Percentiles rank a stretch among this genome's conserved stretches.
Conservation (phyloP, 2,113 vertebrate genomes). For the Hipposideros armiger region DNA sequence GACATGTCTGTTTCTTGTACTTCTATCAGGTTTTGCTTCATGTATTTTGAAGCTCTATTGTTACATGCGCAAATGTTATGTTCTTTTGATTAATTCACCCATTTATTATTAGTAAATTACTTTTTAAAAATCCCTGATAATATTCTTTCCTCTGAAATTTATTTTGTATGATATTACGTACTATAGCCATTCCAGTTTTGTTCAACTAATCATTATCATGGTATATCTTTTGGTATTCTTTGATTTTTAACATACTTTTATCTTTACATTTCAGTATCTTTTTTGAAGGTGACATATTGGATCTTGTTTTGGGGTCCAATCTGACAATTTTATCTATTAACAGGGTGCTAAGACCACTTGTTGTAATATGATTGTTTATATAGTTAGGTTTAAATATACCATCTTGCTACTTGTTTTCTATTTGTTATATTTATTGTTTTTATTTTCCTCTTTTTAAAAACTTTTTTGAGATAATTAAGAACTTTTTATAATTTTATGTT, state of each 20-base stretch:
- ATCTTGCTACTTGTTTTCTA: background rate
- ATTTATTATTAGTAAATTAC: background rate
- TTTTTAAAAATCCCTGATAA: background rate
- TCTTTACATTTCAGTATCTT: background rate
- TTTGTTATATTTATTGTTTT: background rate
- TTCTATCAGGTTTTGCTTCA: background rate
- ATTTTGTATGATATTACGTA: background rate
- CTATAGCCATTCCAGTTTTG: background rate
- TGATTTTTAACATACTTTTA: background rate
- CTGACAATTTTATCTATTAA: background rate
- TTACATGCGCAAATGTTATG: background rate
- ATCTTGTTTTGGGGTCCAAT: background rate
- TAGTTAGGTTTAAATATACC: background rate
- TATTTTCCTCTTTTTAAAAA: background rate
- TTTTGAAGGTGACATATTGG: background rate
- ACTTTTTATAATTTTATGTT: background rate
- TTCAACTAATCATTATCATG: background rate
- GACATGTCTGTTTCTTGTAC: background rate
- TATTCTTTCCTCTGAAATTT: background rate
- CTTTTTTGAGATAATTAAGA: background rate
- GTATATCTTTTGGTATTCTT: background rate
- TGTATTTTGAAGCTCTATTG: background rate
- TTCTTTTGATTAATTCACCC: background rate
- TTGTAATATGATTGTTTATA: background rate
- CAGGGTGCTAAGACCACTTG: background rate